A percentile compares a stretch with the other conserved stretches of the same genome.
Conservation (phyloP, 2,113 vertebrate genomes). For the Tetrax tetrax region DNA sequence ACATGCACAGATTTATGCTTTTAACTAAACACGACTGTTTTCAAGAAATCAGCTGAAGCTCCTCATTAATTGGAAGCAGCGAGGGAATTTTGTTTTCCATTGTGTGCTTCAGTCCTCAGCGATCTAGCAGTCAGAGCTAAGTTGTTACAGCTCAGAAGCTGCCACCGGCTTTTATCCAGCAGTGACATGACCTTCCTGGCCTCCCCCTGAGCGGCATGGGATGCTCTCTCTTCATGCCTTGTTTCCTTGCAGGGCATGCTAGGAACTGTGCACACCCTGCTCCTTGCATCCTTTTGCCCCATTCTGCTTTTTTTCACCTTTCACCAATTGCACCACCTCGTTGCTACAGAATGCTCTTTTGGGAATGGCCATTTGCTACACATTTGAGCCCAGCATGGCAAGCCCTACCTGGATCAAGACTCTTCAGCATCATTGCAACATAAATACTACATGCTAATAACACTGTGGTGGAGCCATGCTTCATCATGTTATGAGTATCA, state of each 20-base stretch:
- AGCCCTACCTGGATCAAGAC: background rate
- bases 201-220: background rate
- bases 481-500: background rate
- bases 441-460: background rate
- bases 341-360: background rate
- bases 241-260: background rate
- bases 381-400: background rate
- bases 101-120: background rate
- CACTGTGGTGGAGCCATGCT: background rate
- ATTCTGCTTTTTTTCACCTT: background rate
- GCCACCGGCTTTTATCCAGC: background rate
- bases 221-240: rapidly evolving
- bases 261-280: background rate
- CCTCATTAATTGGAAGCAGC: conserved; percentile 46
- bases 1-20: background rate
- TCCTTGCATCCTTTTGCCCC: background rate
- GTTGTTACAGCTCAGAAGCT: background rate
- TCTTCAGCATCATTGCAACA: background rate
- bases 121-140: background rate
- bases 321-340: background rate
- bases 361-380: background rate
- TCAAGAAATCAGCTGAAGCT: conserved; percentile 24
- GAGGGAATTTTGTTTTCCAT: conserved; percentile 38
- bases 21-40: background rate
- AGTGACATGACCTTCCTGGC: background rate